A percentile compares a stretch with the other conserved stretches of the same genome.
Evolutionary conservation across 92 coral and sea anemone genomes (phyloP).

Genomic region (Phenganax marumi): DNA sequence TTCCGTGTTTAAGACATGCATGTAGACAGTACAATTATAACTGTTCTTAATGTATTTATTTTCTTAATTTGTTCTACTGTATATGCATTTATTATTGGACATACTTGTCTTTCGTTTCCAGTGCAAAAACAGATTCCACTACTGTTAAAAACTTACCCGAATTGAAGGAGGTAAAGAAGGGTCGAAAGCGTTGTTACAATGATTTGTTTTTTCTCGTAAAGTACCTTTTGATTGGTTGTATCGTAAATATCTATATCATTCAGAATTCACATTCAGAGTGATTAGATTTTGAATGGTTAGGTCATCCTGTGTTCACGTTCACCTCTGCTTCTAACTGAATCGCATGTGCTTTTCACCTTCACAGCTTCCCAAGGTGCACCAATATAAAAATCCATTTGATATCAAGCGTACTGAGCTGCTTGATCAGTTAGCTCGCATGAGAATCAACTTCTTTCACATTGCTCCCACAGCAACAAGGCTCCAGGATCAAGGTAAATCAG

Average conservation of each 20-base stretch:
- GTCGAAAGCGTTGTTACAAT: too few relatives aligned
- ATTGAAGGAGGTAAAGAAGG: slow-evolving; percentile 13
- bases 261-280: too few relatives aligned
- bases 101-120: not conserved
- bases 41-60: not conserved
- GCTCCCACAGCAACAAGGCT: slow-evolving; percentile 93
- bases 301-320: not conserved
- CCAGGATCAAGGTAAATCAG: slow-evolving; percentile 82
- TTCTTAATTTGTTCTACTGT: not conserved
- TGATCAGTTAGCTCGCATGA: slow-evolving; percentile 96
- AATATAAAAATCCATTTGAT: slow-evolving; percentile 96
- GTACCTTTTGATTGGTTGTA: too few relatives aligned
- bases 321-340: not conserved
- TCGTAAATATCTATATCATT: too few relatives aligned
- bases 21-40: not conserved
- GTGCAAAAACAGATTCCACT: slow-evolving; percentile 16
- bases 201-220: slow-evolving; percentile 6
- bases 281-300: not conserved
- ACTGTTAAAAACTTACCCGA: slow-evolving; percentile 27
- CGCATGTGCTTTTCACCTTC: not conserved
- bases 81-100: not conserved
- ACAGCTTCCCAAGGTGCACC: slow-evolving; percentile 69
- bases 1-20: not conserved
- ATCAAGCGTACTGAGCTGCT: slow-evolving; percentile 79
- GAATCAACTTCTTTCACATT: slow-evolving; percentile 93